These are phyloP conservation scores for Pseudomugil gertrudae DNA, from an alignment of 2,797 vertebrate species.

Conservation along the genomic window DNA sequence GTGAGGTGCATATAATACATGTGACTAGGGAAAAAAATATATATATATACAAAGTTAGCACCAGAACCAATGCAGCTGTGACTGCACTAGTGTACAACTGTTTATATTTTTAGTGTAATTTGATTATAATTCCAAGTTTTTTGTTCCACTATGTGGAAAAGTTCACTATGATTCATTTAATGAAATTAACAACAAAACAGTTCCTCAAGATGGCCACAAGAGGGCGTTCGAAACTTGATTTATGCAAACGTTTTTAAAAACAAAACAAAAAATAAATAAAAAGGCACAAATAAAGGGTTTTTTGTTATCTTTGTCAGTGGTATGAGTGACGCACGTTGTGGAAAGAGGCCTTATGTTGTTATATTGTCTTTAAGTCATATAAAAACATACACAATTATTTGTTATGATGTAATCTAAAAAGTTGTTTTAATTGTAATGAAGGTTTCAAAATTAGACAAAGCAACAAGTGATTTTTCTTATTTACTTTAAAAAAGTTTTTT, in stretches of 20 bases:
- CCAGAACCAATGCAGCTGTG: neutral
- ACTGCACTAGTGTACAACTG: neutral
- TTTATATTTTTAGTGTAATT: neutral
- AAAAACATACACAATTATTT: neutral
- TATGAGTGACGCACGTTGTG: neutral
- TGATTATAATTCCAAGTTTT: neutral
- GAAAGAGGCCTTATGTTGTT: neutral
- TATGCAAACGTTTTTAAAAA: neutral
- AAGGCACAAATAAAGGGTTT: neutral
- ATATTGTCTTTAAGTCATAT: neutral
- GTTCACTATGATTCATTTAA: neutral
- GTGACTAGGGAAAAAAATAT: neutral
- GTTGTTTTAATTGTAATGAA: no score
- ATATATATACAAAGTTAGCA: neutral
- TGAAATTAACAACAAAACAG: neutral
- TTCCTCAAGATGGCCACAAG: conserved; percentile 37
- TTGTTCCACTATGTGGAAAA: neutral
- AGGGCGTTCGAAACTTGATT: neutral
- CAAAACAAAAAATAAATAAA: neutral
- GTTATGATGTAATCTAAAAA: neutral
- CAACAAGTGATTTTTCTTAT: neutral
- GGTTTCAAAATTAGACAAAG: neutral
- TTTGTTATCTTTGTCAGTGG: neutral
- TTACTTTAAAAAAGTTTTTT: no score
- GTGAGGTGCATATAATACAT: neutral